phyloP scores from a whole-genome alignment of 2,113 vertebrate species.

The Sisor rabdophorus region DNA sequence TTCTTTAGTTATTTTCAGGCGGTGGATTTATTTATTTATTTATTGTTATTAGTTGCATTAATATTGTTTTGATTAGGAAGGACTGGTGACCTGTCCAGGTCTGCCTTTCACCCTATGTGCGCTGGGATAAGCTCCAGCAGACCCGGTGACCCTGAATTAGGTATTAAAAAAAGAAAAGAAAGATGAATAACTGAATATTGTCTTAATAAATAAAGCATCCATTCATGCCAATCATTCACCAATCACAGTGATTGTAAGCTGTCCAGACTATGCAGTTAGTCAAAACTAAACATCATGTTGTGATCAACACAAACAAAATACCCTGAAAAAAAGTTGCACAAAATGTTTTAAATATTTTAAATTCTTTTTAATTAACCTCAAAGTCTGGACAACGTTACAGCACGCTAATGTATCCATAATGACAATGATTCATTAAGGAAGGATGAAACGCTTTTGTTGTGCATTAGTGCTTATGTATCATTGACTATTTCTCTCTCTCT shows the following conservation, averaged over 20 bases:
- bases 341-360: neutral
- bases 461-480: neutral
- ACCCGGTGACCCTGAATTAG: too few species aligned
- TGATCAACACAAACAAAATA: too few species aligned
- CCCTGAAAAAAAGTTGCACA: neutral
- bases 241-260: neutral
- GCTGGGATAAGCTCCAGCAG: too few species aligned
- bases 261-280: neutral
- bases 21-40: too few species aligned
- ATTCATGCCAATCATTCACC: neutral
- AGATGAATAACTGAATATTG: too few species aligned
- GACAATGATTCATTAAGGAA: neutral
- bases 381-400: neutral
- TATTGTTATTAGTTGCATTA: too few species aligned
- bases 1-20: too few species aligned
- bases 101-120: too few species aligned
- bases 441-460: neutral
- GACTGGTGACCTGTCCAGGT: too few species aligned
- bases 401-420: neutral
- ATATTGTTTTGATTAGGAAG: too few species aligned
- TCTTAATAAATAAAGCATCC: neutral
- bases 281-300: neutral
- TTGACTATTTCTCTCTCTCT: too few species aligned
- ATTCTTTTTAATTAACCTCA: neutral
- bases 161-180: neutral